phyloP scores from a whole-genome alignment of 2,113 vertebrate species.

The Petroica traversi region DNA sequence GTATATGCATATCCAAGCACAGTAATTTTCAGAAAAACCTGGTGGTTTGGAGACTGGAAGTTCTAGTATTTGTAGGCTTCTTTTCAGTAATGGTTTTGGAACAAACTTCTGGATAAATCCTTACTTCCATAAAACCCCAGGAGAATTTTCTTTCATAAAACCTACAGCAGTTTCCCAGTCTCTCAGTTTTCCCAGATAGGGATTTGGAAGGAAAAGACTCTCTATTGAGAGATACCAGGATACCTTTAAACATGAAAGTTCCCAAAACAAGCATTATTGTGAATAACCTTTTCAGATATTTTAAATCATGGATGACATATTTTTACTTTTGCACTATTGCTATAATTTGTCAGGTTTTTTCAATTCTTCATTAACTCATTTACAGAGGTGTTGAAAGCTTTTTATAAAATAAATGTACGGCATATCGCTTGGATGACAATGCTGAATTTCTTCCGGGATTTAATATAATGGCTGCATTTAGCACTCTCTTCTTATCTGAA shows the following conservation, averaged over 20 bases:
- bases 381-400: background rate
- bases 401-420: background rate
- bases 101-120: background rate
- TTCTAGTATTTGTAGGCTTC: background rate
- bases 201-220: background rate
- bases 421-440: background rate
- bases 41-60: background rate
- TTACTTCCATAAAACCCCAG: background rate
- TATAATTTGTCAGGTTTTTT: background rate
- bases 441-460: conserved; percentile 7
- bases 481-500: background rate
- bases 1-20: background rate
- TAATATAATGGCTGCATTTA: background rate
- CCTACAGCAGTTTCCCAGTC: background rate
- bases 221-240: background rate
- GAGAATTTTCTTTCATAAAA: background rate
- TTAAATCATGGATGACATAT: background rate
- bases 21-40: background rate
- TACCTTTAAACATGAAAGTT: background rate
- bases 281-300: background rate
- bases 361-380: background rate
- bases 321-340: background rate
- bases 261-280: background rate
- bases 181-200: background rate
- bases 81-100: background rate